These are phyloP conservation scores for Xerus inauris DNA, from an alignment of 2,113 vertebrate species.

Conservation along the genomic window DNA sequence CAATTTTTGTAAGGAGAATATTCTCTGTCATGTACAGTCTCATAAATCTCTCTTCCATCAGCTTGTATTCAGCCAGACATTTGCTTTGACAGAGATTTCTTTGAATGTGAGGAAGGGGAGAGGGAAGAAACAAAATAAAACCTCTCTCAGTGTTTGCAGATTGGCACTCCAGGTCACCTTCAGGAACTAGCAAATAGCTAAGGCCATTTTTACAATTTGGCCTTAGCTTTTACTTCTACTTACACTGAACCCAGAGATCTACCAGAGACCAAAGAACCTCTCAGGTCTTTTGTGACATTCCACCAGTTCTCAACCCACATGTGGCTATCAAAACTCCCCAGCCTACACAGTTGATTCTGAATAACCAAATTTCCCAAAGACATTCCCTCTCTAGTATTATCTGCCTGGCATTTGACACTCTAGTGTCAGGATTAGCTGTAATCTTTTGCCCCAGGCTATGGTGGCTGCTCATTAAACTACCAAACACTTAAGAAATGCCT, in stretches of 20 bases:
- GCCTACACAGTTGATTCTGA: neutral
- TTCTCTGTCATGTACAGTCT: neutral
- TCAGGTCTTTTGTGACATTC: neutral
- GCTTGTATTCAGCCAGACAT: neutral
- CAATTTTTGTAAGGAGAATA: neutral
- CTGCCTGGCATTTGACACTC: neutral
- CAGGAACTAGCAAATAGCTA: too few relatives aligned
- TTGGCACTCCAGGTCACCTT: too few relatives aligned
- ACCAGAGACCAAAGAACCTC: neutral
- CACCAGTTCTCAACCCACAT: neutral
- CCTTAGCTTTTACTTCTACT: neutral
- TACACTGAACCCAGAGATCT: neutral
- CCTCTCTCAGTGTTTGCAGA: neutral
- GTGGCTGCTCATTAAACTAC: neutral
- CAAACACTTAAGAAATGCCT: neutral
- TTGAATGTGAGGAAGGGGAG: neutral
- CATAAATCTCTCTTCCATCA: neutral
- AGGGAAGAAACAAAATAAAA: neutral
- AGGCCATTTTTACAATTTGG: neutral
- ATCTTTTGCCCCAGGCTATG: neutral
- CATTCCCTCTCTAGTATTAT: neutral
- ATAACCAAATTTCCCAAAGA: neutral
- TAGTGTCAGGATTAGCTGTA: accelerated
- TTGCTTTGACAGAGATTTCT: neutral
- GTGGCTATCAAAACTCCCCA: neutral